Percentiles rank a stretch among this genome's conserved stretches.
phyloP scores from a whole-genome alignment of 1,140 invertebrate species.

The Drosophila kikkawai region DNA sequence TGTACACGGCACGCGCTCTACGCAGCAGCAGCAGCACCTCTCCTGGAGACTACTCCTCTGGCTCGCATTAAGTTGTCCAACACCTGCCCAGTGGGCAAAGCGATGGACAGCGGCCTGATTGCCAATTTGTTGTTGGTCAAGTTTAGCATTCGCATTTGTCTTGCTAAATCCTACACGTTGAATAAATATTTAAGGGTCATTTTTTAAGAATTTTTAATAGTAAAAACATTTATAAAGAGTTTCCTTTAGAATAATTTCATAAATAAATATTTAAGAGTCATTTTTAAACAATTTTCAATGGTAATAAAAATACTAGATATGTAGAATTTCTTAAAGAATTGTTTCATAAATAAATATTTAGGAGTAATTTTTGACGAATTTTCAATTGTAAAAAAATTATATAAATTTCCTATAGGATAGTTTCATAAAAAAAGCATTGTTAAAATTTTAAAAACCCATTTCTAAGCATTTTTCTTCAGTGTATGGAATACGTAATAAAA shows the following conservation, averaged over 20 bases:
- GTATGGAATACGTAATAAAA: conserved; percentile 17
- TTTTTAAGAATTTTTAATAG: too few species aligned
- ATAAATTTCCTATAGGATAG: too few species aligned
- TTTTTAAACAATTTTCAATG: background rate
- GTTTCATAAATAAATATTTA: too few species aligned
- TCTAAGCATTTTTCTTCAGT: background rate
- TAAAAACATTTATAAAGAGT: too few species aligned
- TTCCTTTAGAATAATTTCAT: too few species aligned
- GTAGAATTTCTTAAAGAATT: too few species aligned
- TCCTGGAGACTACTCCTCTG: background rate
- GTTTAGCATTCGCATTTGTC: conserved; percentile 59
- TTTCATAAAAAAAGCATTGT: too few species aligned
- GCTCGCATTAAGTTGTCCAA: conserved; percentile 75
- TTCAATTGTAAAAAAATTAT: background rate
- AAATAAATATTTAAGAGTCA: too few species aligned
- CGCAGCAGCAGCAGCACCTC: conserved; percentile 42
- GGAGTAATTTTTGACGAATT: background rate
- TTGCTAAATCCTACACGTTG: conserved; percentile 43
- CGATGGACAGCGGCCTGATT: conserved; percentile 66
- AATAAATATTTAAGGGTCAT: conserved; percentile 1
- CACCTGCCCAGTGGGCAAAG: conserved; percentile 73
- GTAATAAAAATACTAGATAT: too few species aligned
- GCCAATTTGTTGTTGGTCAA: conserved; percentile 73
- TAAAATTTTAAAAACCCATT: too few species aligned
- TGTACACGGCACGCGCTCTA: conserved; percentile 73